These are phyloP conservation scores for Ephydatia muelleri DNA, from an alignment of 37 sponge, comb jelly and placozoan species.

Conservation along the genomic window DNA sequence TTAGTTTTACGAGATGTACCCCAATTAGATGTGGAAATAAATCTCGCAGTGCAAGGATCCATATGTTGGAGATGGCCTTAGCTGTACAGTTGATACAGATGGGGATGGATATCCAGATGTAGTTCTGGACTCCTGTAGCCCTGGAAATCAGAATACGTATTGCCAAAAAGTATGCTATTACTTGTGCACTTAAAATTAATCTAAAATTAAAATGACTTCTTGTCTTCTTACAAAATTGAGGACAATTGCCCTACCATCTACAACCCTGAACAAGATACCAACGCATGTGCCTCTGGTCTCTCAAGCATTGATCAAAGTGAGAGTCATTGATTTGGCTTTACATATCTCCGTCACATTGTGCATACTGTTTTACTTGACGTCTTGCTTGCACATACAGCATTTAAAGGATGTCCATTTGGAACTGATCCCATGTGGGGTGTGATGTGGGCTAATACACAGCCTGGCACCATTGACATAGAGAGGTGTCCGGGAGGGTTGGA, in stretches of 20 bases:
- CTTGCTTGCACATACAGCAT: not conserved
- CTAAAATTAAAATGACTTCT: not conserved
- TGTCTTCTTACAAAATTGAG: not conserved
- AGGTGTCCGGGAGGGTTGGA: constrained; percentile 43
- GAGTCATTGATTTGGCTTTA: not conserved
- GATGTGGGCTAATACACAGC: constrained; percentile 47
- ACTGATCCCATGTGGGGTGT: constrained; percentile 20
- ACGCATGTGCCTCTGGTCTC: constrained; percentile 9
- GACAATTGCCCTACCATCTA: constrained; percentile 39
- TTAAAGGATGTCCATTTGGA: constrained; percentile 44
- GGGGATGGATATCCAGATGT: constrained; percentile 44
- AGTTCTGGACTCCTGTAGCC: constrained; percentile 14
- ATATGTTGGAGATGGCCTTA: constrained; percentile 52
- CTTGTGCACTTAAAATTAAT: not conserved
- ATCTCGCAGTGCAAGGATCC: constrained; percentile 39
- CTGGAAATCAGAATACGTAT: not conserved
- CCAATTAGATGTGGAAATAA: not conserved
- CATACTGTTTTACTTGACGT: not conserved
- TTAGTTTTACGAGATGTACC: not conserved
- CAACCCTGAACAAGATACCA: constrained; percentile 26
- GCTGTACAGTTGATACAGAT: constrained; percentile 56
- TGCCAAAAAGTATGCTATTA: constrained; percentile 10
- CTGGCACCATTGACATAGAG: constrained; percentile 24
- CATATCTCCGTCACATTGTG: not conserved
- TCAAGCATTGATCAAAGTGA: not conserved